Percentiles rank a stretch among this genome's conserved stretches.
These are phyloP conservation scores for Cheilosia vulpina DNA, from an alignment of 2,888 invertebrate species.

Conservation along the genomic window DNA sequence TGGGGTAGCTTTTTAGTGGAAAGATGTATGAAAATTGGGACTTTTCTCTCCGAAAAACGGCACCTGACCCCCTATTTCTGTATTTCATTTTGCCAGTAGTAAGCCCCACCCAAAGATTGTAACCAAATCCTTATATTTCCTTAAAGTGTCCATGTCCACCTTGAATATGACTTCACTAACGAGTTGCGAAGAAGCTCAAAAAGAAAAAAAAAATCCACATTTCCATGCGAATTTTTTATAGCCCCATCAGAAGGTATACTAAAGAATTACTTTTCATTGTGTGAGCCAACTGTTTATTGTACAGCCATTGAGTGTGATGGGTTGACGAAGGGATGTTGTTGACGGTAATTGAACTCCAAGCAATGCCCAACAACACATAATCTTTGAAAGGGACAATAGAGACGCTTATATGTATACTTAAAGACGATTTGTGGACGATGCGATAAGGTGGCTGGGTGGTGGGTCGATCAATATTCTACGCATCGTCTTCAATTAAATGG, in stretches of 20 bases:
- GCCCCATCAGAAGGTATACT: background rate
- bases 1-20: too few relatives aligned
- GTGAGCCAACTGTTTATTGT: conserved; percentile 18
- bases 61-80: too few relatives aligned
- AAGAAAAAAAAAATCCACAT: background rate
- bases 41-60: too few relatives aligned
- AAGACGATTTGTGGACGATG: conserved; percentile 40
- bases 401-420: conserved; percentile 26
- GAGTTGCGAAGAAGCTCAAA: background rate
- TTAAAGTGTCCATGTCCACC: too few relatives aligned
- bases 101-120: too few relatives aligned
- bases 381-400: conserved; percentile 38
- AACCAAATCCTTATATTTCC: too few relatives aligned
- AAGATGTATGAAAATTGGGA: too few relatives aligned
- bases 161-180: too few relatives aligned
- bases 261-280: conserved; percentile 47
- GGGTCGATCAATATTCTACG: conserved; percentile 20
- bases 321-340: conserved; percentile 39
- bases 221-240: background rate
- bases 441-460: conserved; percentile 10
- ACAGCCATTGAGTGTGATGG: conserved; percentile 16
- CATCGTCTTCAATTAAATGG: conserved; percentile 34
- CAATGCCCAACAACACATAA: conserved; percentile 33
- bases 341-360: conserved; percentile 52
- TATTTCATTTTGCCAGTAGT: too few relatives aligned